A percentile compares a stretch with the other conserved stretches of the same genome.
These are phyloP conservation scores for Coelopa pilipes DNA, from an alignment of 2,888 invertebrate genomes.

Conservation along the genomic window DNA sequence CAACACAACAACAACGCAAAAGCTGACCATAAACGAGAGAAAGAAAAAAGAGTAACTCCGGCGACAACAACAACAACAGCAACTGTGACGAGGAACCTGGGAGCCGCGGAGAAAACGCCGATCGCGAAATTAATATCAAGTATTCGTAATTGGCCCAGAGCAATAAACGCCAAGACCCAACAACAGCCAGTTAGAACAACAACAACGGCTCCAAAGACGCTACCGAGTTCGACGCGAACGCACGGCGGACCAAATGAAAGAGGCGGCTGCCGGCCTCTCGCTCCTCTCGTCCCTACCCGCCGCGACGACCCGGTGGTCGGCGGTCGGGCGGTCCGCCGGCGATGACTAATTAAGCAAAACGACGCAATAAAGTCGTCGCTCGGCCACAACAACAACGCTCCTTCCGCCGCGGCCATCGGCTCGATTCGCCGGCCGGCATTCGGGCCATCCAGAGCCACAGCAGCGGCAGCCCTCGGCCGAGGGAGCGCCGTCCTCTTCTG, in stretches of 20 bases:
- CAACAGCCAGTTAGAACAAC: not conserved
- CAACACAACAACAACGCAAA: not conserved
- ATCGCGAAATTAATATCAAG: conserved; percentile 2
- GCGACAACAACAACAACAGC: conserved; percentile 4
- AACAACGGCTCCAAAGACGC: not conserved
- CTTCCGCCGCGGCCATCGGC: too few relatives aligned
- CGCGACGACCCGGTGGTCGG: not conserved
- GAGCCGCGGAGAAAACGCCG: too few relatives aligned
- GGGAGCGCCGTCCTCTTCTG: too few relatives aligned
- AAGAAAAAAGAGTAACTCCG: not conserved
- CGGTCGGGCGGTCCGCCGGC: not conserved
- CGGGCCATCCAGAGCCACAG: too few relatives aligned
- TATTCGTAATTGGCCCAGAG: conserved; percentile 8
- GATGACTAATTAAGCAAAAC: conserved; percentile 12
- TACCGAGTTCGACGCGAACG: not conserved
- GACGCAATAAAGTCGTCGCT: conserved; percentile 1
- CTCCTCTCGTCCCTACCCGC: conserved; percentile 1
- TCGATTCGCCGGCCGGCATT: too few relatives aligned
- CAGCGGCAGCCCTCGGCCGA: too few relatives aligned
- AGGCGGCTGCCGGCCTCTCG: not conserved
- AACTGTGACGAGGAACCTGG: too few relatives aligned
- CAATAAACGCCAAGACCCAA: conserved; percentile 2
- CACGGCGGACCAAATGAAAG: not conserved
- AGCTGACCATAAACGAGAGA: not conserved
- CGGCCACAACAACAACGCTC: not conserved